Evolutionary conservation across 2,113 vertebrate genomes (phyloP).

Genomic region (Leuciscus idus): DNA sequence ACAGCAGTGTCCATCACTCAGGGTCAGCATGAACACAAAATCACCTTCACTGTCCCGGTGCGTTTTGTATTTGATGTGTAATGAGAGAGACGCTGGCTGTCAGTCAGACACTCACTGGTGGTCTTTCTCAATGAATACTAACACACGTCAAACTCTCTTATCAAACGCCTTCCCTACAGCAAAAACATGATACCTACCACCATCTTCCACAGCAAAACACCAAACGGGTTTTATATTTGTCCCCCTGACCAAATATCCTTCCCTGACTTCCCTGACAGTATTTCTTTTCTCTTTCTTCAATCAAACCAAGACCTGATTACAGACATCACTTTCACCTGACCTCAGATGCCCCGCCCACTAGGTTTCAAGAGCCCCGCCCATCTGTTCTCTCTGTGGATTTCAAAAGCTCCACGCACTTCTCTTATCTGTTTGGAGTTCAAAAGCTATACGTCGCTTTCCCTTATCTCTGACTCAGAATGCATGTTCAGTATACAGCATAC

Average conservation of each 20-base stretch:
- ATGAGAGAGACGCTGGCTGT: not conserved
- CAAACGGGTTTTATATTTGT: not conserved
- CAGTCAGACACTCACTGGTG: not conserved
- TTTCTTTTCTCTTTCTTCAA: not conserved
- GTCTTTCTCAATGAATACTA: slow-evolving; percentile 21
- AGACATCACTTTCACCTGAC: not conserved
- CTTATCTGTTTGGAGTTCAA: too few species aligned
- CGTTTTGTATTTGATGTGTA: slow-evolving; percentile 5
- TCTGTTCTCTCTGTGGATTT: too few species aligned
- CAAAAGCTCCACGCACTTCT: too few species aligned
- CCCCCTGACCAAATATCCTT: not conserved
- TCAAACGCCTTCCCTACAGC: not conserved
- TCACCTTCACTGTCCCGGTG: slow-evolving; percentile 9
- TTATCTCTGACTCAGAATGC: too few species aligned
- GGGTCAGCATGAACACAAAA: not conserved
- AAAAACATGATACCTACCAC: not conserved
- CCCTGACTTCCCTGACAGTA: not conserved
- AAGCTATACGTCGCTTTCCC: too few species aligned
- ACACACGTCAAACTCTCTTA: not conserved
- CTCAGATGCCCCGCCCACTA: not conserved
- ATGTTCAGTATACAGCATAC: too few species aligned
- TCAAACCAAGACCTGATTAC: not conserved
- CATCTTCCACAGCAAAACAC: not conserved
- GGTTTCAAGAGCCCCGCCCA: not conserved
- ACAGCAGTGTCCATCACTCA: slow-evolving; percentile 20